Conservation (phyloP, 2,888 invertebrate genomes). For the Cantharis rustica region DNA sequence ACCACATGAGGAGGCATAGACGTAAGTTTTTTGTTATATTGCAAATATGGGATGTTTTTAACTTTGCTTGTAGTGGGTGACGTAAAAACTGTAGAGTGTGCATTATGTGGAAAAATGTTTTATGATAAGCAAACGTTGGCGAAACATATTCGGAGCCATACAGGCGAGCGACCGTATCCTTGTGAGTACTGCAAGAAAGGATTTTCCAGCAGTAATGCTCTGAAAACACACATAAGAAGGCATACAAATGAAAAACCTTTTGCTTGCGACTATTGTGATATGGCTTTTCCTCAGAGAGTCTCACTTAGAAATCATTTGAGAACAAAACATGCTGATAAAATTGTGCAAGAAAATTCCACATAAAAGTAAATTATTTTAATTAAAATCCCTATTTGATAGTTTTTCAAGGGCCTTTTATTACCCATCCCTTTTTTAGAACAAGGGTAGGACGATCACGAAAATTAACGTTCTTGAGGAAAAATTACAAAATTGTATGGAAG, state of each 20-base stretch:
- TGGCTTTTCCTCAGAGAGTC: constrained; percentile 23
- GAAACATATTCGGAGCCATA: constrained; percentile 25
- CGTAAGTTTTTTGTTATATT: neutral
- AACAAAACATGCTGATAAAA: constrained; percentile 12
- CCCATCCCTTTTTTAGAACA: neutral
- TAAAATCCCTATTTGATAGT: neutral
- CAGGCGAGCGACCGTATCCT: constrained; percentile 21
- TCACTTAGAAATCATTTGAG: constrained; percentile 20
- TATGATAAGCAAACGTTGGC: neutral
- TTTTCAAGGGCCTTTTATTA: neutral
- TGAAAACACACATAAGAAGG: constrained; percentile 21
- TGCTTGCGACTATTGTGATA: constrained; percentile 17
- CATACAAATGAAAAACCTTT: constrained; percentile 29
- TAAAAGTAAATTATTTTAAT: neutral
- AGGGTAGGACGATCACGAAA: too few relatives aligned
- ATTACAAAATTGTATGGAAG: too few relatives aligned
- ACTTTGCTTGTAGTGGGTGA: neutral
- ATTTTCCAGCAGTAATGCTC: constrained; percentile 20
- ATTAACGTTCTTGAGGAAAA: too few relatives aligned
- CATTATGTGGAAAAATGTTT: neutral
- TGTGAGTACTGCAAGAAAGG: constrained; percentile 27
- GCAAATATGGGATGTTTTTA: neutral
- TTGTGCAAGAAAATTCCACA: neutral
- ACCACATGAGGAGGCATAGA: neutral
- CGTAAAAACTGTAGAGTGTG: neutral